A percentile compares a stretch with the other conserved stretches of the same genome.
These are phyloP conservation scores for Ylistrum balloti DNA, from an alignment of 1,140 invertebrate genomes.

Conservation along the genomic window DNA sequence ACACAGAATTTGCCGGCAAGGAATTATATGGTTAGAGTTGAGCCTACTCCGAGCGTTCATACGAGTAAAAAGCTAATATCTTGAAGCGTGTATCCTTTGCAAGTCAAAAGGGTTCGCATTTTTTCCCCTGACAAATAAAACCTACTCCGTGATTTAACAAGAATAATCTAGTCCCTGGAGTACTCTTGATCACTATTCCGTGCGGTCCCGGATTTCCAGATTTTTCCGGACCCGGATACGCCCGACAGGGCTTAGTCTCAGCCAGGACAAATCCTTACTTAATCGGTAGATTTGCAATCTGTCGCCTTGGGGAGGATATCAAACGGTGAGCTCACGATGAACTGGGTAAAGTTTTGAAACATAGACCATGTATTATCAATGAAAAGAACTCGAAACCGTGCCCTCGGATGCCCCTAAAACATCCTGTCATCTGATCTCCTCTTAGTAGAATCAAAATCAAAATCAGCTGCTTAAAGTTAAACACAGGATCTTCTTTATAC, in stretches of 20 bases:
- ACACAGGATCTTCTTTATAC: conserved; percentile 3
- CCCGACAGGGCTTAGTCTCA: background rate
- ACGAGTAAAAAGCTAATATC: conserved; percentile 39
- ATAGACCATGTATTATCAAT: background rate
- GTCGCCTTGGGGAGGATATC: background rate
- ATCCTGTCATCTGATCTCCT: background rate
- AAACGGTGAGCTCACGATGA: conserved; percentile 37
- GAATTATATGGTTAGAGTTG: conserved; percentile 19
- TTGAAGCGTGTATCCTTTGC: conserved; percentile 30
- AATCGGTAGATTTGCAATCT: conserved; percentile 18
- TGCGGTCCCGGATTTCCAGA: conserved; percentile 23
- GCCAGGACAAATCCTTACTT: background rate
- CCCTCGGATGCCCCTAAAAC: background rate
- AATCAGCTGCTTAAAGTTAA: background rate
- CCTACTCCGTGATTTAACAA: conserved; percentile 25
- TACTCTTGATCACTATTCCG: conserved; percentile 27
- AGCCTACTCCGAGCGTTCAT: background rate
- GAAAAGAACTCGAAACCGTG: background rate
- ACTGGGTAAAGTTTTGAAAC: background rate
- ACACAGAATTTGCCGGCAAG: background rate
- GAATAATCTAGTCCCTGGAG: conserved; percentile 1
- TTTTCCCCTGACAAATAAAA: conserved; percentile 16
- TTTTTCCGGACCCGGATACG: conserved; percentile 12
- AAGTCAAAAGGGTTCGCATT: background rate
- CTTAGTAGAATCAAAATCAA: background rate